Base-by-base conservation (phyloP, 2,797 vertebrate genomes). In the Chiloscyllium punctatum region DNA sequence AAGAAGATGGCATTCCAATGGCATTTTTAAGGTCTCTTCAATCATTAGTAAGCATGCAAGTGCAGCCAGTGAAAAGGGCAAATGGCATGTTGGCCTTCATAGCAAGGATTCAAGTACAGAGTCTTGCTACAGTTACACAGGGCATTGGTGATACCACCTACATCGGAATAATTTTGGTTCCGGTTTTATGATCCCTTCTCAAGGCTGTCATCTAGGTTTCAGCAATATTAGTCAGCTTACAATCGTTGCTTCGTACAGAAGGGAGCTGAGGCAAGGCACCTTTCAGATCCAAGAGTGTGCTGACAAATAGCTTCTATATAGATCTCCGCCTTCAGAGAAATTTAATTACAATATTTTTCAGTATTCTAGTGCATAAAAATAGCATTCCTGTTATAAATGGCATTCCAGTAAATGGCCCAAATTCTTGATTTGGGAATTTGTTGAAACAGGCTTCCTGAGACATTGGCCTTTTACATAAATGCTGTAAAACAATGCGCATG, bases 291-390 rank as follows among this genome's bases (percentile, higher is more conserved):
- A 1, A 87, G 86, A 91, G 57, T 66, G 30, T 90, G 87, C 53
- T 90, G 33, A n/a, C 88, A 91, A 33, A 33, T 4, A 16, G 7
- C 30, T 66, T 91, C 25, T 37, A 2, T 18, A n/a, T 91, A n/a
- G 30, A 66, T 62, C 84, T 25, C 51, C 88, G 57, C 88, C 4
- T 91, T 66, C 88, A 91, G 8, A n/a, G 88, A n/a, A n/a, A 91
- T 91, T 91, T 66, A 91, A 66, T 90, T 90, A 90, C 87, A 62
- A 53, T 90, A 62, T 6, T 51, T 90, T 90, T n/a, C 53, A 21
- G 53, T 33, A 18, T 90, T 62, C 53, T 62, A 18, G 33, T n/a
- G 33, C 33, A 90, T 90, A 90, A 90, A 90, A 51, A 57, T 90
- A 57, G 53, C 13, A 91, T 33, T 87, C 57, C 13, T n/a, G 27